These are phyloP conservation scores for Drosophila helvetica DNA, from an alignment of 2,888 invertebrate genomes.

Conservation along the genomic window DNA sequence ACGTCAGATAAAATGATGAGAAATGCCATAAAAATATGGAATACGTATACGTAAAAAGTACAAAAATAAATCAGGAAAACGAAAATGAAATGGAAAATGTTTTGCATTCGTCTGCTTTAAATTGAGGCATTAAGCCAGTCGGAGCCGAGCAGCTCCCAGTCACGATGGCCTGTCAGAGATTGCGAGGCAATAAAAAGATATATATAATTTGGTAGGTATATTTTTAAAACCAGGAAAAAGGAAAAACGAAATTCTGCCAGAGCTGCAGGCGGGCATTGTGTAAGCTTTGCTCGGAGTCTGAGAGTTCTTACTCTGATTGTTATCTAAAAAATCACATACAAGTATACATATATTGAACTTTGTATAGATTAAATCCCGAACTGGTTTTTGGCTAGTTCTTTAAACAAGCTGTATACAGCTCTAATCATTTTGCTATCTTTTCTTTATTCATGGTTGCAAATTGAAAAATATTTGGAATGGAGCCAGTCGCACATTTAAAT, in stretches of 20 bases:
- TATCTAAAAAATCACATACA: not conserved
- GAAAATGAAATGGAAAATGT: slow-evolving; percentile 42
- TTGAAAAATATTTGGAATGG: slow-evolving; percentile 16
- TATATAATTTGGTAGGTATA: slow-evolving; percentile 21
- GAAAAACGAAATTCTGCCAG: not conserved
- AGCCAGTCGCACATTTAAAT: slow-evolving; percentile 6
- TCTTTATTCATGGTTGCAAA: slow-evolving; percentile 23
- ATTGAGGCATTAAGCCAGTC: slow-evolving; percentile 29
- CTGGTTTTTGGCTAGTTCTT: not conserved
- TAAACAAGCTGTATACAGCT: no score
- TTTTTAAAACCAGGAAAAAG: slow-evolving; percentile 16
- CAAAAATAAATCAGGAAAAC: slow-evolving; percentile 16
- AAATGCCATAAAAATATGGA: slow-evolving; percentile 60
- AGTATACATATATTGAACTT: not conserved
- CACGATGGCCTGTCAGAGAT: slow-evolving; percentile 36
- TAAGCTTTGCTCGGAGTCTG: not conserved
- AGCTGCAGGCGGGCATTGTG: no score
- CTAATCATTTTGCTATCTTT: no score
- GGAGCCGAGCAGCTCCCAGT: not conserved
- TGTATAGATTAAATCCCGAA: not conserved
- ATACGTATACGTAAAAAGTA: slow-evolving; percentile 28
- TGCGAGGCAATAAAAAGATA: slow-evolving; percentile 39
- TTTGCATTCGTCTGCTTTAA: slow-evolving; percentile 58
- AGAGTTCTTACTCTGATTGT: not conserved
- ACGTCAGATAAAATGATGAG: slow-evolving; percentile 71